Conservation (phyloP, 2,797 vertebrate species). For the Crocodylus rhombifer region DNA sequence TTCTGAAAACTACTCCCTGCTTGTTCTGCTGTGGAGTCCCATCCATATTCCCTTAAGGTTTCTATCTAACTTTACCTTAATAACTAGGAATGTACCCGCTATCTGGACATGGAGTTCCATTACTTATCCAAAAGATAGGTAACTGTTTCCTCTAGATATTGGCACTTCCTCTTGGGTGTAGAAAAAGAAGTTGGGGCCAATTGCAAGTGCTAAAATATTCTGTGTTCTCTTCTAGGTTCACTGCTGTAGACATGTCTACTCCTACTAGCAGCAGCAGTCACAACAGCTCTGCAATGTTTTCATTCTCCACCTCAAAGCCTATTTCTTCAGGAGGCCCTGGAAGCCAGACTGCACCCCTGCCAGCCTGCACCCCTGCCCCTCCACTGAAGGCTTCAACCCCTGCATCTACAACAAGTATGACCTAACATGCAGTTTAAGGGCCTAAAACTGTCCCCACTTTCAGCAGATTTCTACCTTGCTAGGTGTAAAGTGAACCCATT, state of each 20-base stretch:
- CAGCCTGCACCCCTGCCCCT: conserved; percentile 9
- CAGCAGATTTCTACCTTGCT: neutral
- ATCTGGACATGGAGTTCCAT: neutral
- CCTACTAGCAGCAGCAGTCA: conserved; percentile 35
- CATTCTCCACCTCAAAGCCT: conserved; percentile 84
- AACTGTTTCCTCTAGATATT: neutral
- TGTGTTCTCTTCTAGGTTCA: conserved; percentile 82
- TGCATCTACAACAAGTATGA: conserved; percentile 54
- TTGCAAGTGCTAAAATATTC: neutral
- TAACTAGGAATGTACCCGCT: accelerated
- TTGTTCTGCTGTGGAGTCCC: neutral
- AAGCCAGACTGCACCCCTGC: conserved; percentile 24
- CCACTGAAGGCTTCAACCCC: conserved; percentile 57
- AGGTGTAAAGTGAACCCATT: neutral
- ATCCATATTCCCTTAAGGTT: neutral
- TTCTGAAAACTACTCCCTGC: neutral
- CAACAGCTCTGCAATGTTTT: conserved; percentile 66
- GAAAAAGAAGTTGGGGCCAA: neutral
- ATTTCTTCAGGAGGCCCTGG: conserved; percentile 51
- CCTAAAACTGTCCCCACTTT: neutral
- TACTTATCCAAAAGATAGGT: neutral
- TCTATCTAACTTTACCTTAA: neutral
- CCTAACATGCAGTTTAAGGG: neutral
- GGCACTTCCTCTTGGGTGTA: neutral
- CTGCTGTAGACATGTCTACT: conserved; percentile 78